phyloP scores from a whole-genome alignment of 2,888 invertebrate species.

The Trissoscelio sp. region DNA sequence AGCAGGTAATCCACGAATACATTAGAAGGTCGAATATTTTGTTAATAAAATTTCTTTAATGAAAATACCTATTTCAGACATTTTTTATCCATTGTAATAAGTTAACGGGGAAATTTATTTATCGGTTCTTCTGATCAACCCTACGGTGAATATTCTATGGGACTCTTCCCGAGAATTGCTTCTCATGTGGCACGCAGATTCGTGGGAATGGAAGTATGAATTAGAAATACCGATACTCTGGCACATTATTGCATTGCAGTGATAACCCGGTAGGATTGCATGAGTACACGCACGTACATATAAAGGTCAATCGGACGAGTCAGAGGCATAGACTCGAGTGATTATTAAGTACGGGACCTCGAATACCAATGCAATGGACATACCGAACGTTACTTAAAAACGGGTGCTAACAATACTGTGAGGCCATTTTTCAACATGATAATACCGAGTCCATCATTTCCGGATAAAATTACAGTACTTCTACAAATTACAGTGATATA shows the following conservation, averaged over 20 bases:
- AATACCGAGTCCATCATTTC: background rate
- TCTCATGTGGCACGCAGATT: conserved; percentile 56
- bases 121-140: conserved; percentile 26
- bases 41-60: conserved; percentile 10
- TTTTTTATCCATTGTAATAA: conserved; percentile 21
- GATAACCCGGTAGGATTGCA: conserved; percentile 52
- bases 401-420: conserved; percentile 6
- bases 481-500: background rate
- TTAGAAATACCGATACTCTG: conserved; percentile 58
- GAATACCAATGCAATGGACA: conserved; percentile 30
- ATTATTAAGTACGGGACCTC: conserved; percentile 50
- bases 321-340: conserved; percentile 21
- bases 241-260: conserved; percentile 35
- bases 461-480: conserved; percentile 1
- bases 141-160: conserved; percentile 27
- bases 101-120: conserved; percentile 44
- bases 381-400: conserved; percentile 23
- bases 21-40: no score
- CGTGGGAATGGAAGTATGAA: conserved; percentile 50
- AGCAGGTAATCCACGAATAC: conserved; percentile 13
- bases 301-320: conserved; percentile 63
- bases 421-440: conserved; percentile 11
- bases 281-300: conserved; percentile 39
- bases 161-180: conserved; percentile 35
- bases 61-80: conserved; percentile 8